Evolutionary conservation across 2,113 vertebrate species (phyloP), one percentile per base, ranked within the genome.

Genomic region (Holacanthus passer): DNA sequence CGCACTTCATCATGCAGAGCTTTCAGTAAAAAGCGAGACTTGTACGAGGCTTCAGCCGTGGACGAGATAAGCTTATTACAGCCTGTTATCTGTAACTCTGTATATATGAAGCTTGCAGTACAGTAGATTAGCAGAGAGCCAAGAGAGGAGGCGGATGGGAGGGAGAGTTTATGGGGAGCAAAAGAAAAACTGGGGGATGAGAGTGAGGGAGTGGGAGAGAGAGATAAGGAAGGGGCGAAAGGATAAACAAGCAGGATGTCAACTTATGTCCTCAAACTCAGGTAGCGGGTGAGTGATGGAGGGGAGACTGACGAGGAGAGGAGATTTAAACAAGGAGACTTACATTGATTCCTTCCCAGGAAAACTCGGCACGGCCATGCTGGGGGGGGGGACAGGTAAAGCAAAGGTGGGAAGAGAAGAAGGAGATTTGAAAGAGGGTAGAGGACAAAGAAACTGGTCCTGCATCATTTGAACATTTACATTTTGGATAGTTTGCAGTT

Each of bases 281-380:
- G 78, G 88, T 70, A 60, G 74, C 4, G 16, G 31, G 59, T 58
- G 73, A 80, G 77, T 22, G 80, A 79, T 64, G 82, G 77, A 52
- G 56, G 45, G 5, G 52, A 13, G 11, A 7, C 19, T 64, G 70
- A 70, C 62, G 55, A 64, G 48, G 29, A 53, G 76, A 79, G 27
- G 41, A 60, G 60, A 82, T 77, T 81, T 73, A 67, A 78, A 88
- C 70, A 62, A 83, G 67, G 62, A 89, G 73, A 99, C 97, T 99
- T 95, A 98, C 98, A 93, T 99, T 99, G 95, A 98, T 98, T 83
- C 97, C 98, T 85, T 99, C 98, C 97, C 97, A 99, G 94, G 98
- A 99, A 96, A 98, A 97, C 92, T 99, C 97, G 2, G 96, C 94
- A 89, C 95, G 95, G 77, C 96, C 97, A 95, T 97, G 97, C 97